Base-by-base conservation (phyloP, 2,888 invertebrate genomes). In the Teinopalpus imperialis region DNA sequence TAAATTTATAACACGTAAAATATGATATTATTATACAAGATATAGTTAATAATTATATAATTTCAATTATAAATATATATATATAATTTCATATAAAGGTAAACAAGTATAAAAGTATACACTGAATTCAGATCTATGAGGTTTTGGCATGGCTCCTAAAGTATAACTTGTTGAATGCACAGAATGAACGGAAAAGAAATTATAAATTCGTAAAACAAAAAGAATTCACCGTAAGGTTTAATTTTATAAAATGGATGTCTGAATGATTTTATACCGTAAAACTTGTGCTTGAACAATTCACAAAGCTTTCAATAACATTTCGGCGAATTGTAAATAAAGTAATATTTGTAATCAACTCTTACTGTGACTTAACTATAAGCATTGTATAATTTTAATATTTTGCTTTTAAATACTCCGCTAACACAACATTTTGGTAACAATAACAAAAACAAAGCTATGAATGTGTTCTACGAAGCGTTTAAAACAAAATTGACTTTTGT, bases 261-360 rank as follows among this genome's bases (percentile, higher is more conserved):
- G 16, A 3, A 23, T 9, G 7, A 32, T 36, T 23, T 21, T 21
- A 27, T 21, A 9, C 10, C 3, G 18, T 6, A 8, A 20, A 39
- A 39, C 32, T 39, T 26, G 21, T 24, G 8, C 16, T 9, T 30
- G 13, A 39, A 44, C 39, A 39, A 37, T 26, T 20, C 31, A 31
- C 26, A 26, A 23, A 10, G 26, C 39, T 44, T 27, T 44, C 39
- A 44, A 39, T 39, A 43, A 37, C 18, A 39, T 39, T 44, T 32
- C 26, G 35, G 34, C 32, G 32, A 23, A 16, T 24, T 27, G 18
- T 16, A 37, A 39, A 39, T 14, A 20, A 45, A 45, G 8, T 39
- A 32, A 32, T 45, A 27, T 39, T 37, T 39, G 13, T 24, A 27
- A 32, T 27, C 32, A 32, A 21, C 21, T n/a, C 26, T n/a, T 14